These are phyloP conservation scores for Brachymystax lenok DNA, from an alignment of 2,797 vertebrate genomes.

Conservation along the genomic window DNA sequence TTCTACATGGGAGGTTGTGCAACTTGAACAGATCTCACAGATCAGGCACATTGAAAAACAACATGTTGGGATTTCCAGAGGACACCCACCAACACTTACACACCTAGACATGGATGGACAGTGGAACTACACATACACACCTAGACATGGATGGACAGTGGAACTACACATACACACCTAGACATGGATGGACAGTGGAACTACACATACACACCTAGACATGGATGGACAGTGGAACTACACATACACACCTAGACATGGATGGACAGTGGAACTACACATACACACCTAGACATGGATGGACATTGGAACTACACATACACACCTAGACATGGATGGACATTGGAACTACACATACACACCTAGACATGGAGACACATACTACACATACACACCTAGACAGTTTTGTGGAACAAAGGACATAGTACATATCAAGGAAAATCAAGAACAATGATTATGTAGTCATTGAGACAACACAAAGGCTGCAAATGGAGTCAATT, in stretches of 20 bases:
- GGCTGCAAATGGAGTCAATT: not conserved
- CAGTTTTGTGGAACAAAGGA: not conserved
- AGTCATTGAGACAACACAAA: slow-evolving; percentile 19
- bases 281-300: slow-evolving; percentile 4
- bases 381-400: not conserved
- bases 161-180: slow-evolving; percentile 16
- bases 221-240: not conserved
- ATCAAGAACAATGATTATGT: slow-evolving; percentile 14
- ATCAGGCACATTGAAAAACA: slow-evolving; percentile 31
- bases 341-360: too few relatives aligned
- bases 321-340: not conserved
- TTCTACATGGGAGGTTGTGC: slow-evolving; percentile 10
- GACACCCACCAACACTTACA: slow-evolving; percentile 7
- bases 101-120: too few relatives aligned
- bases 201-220: slow-evolving; percentile 19
- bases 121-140: slow-evolving; percentile 13
- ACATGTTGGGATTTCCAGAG: slow-evolving; percentile 9
- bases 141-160: not conserved
- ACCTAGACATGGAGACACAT: not conserved
- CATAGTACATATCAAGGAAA: not conserved
- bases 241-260: slow-evolving; percentile 23
- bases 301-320: too few relatives aligned
- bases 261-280: not conserved
- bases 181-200: not conserved
- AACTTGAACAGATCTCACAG: not conserved